Evolutionary conservation across 2,797 vertebrate genomes (phyloP).

Genomic region (Rhinatrema bivittatum): DNA sequence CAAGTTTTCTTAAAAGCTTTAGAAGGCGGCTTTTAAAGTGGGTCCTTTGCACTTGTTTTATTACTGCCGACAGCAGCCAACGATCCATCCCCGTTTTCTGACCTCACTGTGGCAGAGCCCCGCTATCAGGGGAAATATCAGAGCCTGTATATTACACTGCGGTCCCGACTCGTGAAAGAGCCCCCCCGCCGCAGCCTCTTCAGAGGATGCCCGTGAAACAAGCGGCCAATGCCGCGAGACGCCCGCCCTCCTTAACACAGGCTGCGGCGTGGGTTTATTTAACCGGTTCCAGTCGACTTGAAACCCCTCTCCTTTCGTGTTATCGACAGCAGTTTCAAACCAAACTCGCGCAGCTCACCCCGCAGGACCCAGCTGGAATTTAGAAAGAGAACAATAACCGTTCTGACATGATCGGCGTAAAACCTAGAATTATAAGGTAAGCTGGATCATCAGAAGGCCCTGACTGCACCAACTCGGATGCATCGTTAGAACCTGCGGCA

Average conservation of each 20-base stretch:
- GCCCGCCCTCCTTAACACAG: conserved; percentile 30
- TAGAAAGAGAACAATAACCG: no score
- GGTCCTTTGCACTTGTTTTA: conserved; percentile 78
- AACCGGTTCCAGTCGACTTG: conserved; percentile 23
- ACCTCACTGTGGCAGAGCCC: conserved; percentile 60
- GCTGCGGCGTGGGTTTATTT: conserved; percentile 17
- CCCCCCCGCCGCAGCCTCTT: conserved; percentile 53
- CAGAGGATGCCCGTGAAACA: conserved; percentile 48
- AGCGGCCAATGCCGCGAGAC: conserved; percentile 48
- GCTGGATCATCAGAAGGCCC: not conserved
- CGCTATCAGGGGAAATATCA: conserved; percentile 66
- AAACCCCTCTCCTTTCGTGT: no score
- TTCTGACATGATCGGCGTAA: no score
- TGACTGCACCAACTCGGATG: no score
- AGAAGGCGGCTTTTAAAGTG: conserved; percentile 84
- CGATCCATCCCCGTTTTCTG: conserved; percentile 73
- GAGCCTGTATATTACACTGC: conserved; percentile 59
- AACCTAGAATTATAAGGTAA: no score
- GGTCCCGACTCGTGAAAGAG: conserved; percentile 55
- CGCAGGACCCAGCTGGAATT: no score
- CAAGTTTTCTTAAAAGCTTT: conserved; percentile 89
- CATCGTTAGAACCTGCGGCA: no score
- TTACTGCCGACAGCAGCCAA: conserved; percentile 72
- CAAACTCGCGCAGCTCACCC: no score
- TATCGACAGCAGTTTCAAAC: no score